Conservation (phyloP, 2,797 vertebrate species). For the Poecilia velifera region DNA sequence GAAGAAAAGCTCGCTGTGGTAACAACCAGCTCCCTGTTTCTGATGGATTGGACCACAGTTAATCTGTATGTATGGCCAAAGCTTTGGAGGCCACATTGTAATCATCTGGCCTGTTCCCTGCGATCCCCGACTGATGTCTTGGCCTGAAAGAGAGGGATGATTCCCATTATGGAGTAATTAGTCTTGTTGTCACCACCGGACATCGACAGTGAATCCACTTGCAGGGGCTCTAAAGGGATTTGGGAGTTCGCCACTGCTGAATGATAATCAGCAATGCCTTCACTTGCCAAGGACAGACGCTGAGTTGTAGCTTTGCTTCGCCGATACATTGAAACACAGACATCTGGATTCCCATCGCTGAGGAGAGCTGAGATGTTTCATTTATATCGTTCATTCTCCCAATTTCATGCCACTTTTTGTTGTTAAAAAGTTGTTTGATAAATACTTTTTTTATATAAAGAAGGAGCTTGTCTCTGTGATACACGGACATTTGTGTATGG, state of each 20-base stretch:
- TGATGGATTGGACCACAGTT: conserved; percentile 57
- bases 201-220: conserved; percentile 75
- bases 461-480: too few relatives aligned
- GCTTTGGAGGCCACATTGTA: conserved; percentile 58
- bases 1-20: conserved; percentile 23
- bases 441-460: neutral
- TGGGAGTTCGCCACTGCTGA: conserved; percentile 58
- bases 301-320: conserved; percentile 38
- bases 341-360: conserved; percentile 13
- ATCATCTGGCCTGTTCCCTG: conserved; percentile 64
- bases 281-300: conserved; percentile 50
- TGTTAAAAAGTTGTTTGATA: neutral
- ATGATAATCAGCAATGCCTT: conserved; percentile 64
- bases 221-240: conserved; percentile 64
- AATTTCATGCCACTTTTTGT: neutral
- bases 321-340: conserved; percentile 24
- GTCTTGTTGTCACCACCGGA: conserved; percentile 75
- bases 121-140: conserved; percentile 54
- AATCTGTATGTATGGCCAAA: conserved; percentile 68
- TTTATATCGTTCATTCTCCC: neutral
- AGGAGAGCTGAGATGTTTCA: neutral
- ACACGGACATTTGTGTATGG: neutral
- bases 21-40: conserved; percentile 43
- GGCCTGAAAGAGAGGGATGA: conserved; percentile 72
- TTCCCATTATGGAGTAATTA: conserved; percentile 77